Base-by-base conservation (phyloP, 2,113 vertebrate species). In the Burhinus oedicnemus region DNA sequence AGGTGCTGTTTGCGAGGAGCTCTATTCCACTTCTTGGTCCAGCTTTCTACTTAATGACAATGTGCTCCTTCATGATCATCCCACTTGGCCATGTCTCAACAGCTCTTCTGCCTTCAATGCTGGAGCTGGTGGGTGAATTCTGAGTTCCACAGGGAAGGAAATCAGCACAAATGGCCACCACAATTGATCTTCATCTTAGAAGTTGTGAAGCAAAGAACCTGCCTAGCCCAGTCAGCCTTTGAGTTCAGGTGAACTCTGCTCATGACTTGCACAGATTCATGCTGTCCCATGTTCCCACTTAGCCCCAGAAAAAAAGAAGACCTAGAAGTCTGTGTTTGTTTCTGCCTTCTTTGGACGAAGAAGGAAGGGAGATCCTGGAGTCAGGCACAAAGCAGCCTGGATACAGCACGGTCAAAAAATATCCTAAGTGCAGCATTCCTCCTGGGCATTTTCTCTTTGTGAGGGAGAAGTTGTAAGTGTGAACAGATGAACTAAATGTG, bases 401-500 rank as follows among this genome's bases (percentile, higher is more conserved):
- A 61, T 26, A 62, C 21, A 88, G 75, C 86, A 77, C 0, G 0
- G 42, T n/a, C 68, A 78, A n/a, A 89, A 49, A 79, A 40, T 17
- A 65, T 64, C 55, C 16, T 27, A 75, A 69, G 70, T 1, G 5
- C 44, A 57, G 62, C 40, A 42, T 84, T 82, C 62, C 95, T 91
- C 89, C 89, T 89, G 91, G 86, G 87, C 40, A 54, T 91, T 84
- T 83, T 83, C 57, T 76, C 81, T 95, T 87, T 69, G 62, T 2
- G 1, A 92, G 90, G 55, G 52, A 78, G 36, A 91, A 68, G 55
- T 22, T 94, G 69, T 91, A 97, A 94, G 95, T 92, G 94, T 10
- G 86, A 86, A 95, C 77, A 92, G 83, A 92, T 82, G 61, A 95
- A 95, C 93, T 95, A 93, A 16, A 96, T 92, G 90, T 84, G 93